Evolutionary conservation across 2,888 invertebrate genomes (phyloP), one percentile per base, ranked within the genome.

Genomic region (Lepidocyrtoides sp.): DNA sequence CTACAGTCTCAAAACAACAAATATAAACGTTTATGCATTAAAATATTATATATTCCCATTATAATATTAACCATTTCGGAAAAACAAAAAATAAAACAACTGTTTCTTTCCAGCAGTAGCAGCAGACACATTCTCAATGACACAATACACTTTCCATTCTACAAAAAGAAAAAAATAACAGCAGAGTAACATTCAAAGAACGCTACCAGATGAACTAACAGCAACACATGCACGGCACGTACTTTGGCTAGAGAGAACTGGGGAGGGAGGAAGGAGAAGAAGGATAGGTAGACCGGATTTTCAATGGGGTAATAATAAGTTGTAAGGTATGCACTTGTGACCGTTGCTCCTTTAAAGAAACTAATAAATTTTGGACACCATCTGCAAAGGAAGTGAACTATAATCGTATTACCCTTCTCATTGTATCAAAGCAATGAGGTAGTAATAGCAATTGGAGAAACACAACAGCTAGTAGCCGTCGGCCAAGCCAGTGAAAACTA

Each of bases 301-400:
- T 89, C 83, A 89, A 89, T 89, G 75, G 89, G 77, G 89, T 89
- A 89, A 84, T 89, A 89, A 89, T 89, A 89, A 77, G 77, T 83
- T 82, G 84, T 83, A 86, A 89, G 89, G 89, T 89, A 89, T 89
- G 89, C 89, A 89, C 83, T 89, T 89, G 89, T 84, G 89, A 89
- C 89, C 89, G 89, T 89, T 89, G 83, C 84, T 89, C 83, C 84
- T 89, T 89, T 84, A 89, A 89, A 89, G 89, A 84, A 89, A 84
- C 89, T 91, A 92, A 92, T 92, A 92, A 92, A 92, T 92, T 92
- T 91, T 91, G 85, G 91, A 87, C 81, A 91, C 86, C 91, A 92
- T 91, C 92, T 92, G 92, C 72, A 87, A 69, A 92, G 91, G 91
- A 91, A 92, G 92, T 92, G 89, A 89, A 89, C 83, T 84, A 75